Base-by-base conservation (phyloP, 1,140 invertebrate species). In the Sycophaga agraensis region DNA sequence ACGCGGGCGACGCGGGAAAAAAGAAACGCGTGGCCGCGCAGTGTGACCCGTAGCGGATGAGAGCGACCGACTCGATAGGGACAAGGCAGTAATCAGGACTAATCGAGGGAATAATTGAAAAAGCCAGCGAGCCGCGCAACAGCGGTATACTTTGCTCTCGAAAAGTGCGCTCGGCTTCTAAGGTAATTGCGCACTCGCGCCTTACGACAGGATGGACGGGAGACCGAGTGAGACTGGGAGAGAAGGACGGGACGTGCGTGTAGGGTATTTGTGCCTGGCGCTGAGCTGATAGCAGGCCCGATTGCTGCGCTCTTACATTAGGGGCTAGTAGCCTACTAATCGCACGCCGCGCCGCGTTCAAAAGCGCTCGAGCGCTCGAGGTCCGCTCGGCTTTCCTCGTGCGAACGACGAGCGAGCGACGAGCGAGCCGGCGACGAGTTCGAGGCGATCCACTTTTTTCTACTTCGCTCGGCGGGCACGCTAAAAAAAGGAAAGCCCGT, bases 401-500 rank as follows among this genome's bases (percentile, higher is more conserved):
- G 34, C 31, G 42, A 53, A n/a, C 46, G 48, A 11, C 34, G n/a
- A 17, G 37, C 17, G 35, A 50, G 19, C 11, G n/a, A 8, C 35
- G 37, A 56, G 54, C 14, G 40, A 43, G 26, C 28, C 1, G 8
- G 54, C n/a, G n/a, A n/a, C n/a, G n/a, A n/a, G n/a, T n/a, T n/a
- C n/a, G n/a, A n/a, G n/a, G n/a, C n/a, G n/a, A n/a, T n/a, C n/a
- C n/a, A n/a, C n/a, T n/a, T n/a, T n/a, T n/a, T n/a, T n/a, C n/a
- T n/a, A n/a, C n/a, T n/a, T n/a, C n/a, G n/a, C n/a, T n/a, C n/a
- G 34, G 31, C 19, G 21, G 7, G 17, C 42, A 42, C 43, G 51
- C 58, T 56, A 43, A 54, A 59, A 58, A 61, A 51, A 62, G 56
- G 50, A 65, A 70, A 61, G 65, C 56, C n/a, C n/a, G n/a, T n/a